phyloP scores from a whole-genome alignment of 2,113 vertebrate genomes.

The Polypterus bichir region DNA sequence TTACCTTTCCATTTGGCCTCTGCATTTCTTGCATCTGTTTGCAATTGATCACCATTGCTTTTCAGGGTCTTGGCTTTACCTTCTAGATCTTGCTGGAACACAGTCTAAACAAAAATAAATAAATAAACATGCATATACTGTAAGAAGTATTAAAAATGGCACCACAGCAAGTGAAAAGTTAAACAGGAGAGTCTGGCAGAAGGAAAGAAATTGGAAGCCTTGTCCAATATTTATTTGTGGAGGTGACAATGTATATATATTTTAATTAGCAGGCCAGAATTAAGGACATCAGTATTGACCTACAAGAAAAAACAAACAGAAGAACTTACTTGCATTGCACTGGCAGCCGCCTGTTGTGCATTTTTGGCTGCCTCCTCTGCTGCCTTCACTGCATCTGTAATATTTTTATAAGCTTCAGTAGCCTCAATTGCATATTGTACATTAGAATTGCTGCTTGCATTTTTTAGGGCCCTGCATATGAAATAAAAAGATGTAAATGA shows the following conservation, averaged over 20 bases:
- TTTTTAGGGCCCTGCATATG: slow-evolving; percentile 57
- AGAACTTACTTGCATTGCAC: slow-evolving; percentile 58
- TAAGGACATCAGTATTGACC: too few species aligned
- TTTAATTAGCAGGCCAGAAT: too few species aligned
- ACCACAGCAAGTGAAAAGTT: too few species aligned
- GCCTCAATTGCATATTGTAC: slow-evolving; percentile 71
- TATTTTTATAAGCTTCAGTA: slow-evolving; percentile 75
- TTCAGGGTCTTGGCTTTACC: slow-evolving; percentile 62
- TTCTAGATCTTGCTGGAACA: slow-evolving; percentile 56
- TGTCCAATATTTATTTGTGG: too few species aligned
- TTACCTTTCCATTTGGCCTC: slow-evolving; percentile 55
- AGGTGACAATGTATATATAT: too few species aligned
- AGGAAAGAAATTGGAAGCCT: too few species aligned
- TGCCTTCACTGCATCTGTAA: slow-evolving; percentile 69
- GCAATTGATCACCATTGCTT: slow-evolving; percentile 36
- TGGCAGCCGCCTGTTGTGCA: slow-evolving; percentile 64
- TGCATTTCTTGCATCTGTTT: slow-evolving; percentile 44
- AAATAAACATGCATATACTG: neutral
- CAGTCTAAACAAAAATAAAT: slow-evolving; percentile 45
- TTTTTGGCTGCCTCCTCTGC: slow-evolving; percentile 71
- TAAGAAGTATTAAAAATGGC: too few species aligned
- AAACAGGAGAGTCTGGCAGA: too few species aligned
- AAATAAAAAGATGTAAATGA: too few species aligned
- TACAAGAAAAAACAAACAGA: neutral
- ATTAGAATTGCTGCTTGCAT: slow-evolving; percentile 52